Evolutionary conservation across 2,113 vertebrate species (phyloP), one percentile per base, ranked within the genome.

Genomic region (Pyrgilauda ruficollis): DNA sequence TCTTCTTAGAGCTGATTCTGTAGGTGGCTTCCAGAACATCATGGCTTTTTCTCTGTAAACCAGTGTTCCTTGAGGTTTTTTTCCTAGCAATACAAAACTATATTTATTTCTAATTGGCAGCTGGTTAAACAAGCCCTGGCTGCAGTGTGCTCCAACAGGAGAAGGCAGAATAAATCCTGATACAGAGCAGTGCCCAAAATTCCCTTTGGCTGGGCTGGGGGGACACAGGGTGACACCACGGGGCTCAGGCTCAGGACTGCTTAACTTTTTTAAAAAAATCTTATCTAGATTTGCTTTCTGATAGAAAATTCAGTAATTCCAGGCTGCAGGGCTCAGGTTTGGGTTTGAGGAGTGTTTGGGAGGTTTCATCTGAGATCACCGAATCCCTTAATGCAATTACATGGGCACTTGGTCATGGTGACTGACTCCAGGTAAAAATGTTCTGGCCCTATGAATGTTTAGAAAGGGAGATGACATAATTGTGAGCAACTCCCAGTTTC

Each of bases 381-480:
- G 17, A 53, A 28, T 50, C 55, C 52, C 21, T 72, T 19, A 11
- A 33, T 41, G 44, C 55, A 80, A 26, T 80, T 37, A 8, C 20
- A 1, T 2, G 30, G 73, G 28, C 39, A 44, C 44, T 84, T 50
- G 41, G 37, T 78, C n/a, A 3, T 55, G n/a, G 33, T 73, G 20
- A 2, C 13, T 55, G 50, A 20, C 58, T 85, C 0, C 23, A 91
- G 70, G 49, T 68, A 55, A 73, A 87, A 87, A 62, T 93, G 64
- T 26, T 82, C 72, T 68, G 62, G 39, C 20, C 5, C 1, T 46
- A 8, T 49, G 39, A 75, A 30, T 33, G 39, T 61, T 78, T 35
- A 94, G 84, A 47, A 89, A 95, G 61, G 37, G 22, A 20, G 28
- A 56, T 95, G 82, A 92, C 7, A 9, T 77, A 59, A 85, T 23